phyloP scores from a whole-genome alignment of 2,113 vertebrate species.

The Siniperca knerii region DNA sequence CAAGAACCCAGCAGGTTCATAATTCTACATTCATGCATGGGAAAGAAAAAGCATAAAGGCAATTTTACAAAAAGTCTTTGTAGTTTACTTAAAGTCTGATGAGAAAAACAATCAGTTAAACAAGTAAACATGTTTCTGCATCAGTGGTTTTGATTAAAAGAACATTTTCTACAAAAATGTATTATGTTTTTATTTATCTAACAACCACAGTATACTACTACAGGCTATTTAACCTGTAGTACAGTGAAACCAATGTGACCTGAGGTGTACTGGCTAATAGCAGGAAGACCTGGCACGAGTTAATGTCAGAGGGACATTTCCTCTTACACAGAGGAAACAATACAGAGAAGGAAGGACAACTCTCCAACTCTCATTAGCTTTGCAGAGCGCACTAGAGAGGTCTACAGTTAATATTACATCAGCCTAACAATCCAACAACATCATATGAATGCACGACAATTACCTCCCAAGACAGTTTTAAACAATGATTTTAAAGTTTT shows the following conservation, averaged over 20 bases:
- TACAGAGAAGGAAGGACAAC: constrained; percentile 2
- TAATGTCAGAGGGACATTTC: constrained; percentile 59
- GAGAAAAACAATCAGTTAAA: not conserved
- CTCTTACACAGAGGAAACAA: constrained; percentile 49
- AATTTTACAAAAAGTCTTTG: no score
- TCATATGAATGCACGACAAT: not conserved
- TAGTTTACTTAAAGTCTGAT: not conserved
- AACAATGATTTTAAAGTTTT: not conserved
- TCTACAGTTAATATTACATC: not conserved
- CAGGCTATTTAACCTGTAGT: not conserved
- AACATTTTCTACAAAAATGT: not conserved
- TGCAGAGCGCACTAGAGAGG: constrained; percentile 34
- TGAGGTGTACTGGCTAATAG: constrained; percentile 8
- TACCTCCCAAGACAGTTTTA: not conserved
- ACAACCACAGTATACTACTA: not conserved
- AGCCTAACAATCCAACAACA: not conserved
- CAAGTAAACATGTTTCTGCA: not conserved
- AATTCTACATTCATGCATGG: not conserved
- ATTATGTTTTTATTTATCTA: not conserved
- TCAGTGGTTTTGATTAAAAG: not conserved
- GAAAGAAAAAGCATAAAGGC: not conserved
- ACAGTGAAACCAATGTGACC: constrained; percentile 3
- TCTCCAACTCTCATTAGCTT: not conserved
- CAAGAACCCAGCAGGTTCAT: not conserved
- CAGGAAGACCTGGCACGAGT: constrained; percentile 52